A percentile compares a stretch with the other conserved stretches of the same genome.
These are phyloP conservation scores for Euura saliciscinereae DNA, from an alignment of 1,140 invertebrate species.

Conservation along the genomic window DNA sequence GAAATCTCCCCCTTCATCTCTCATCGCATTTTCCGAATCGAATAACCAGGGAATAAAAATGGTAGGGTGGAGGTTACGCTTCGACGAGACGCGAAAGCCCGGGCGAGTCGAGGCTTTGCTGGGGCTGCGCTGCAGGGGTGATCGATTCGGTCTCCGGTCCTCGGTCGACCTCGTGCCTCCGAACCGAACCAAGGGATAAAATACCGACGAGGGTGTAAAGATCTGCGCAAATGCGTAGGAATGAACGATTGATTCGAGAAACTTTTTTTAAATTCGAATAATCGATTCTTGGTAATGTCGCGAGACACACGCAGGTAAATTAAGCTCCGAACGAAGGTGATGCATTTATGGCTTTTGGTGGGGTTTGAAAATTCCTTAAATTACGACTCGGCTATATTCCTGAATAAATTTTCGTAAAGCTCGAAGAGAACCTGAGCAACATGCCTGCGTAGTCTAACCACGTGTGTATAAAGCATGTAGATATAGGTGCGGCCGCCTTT, in stretches of 20 bases:
- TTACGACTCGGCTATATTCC: too few relatives aligned
- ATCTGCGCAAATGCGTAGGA: not conserved
- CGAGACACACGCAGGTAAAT: not conserved
- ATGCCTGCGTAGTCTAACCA: not conserved
- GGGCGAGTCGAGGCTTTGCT: not conserved
- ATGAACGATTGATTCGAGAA: too few relatives aligned
- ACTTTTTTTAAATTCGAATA: not conserved
- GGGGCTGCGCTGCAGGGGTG: conserved; percentile 18
- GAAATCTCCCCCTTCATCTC: too few relatives aligned
- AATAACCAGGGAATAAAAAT: not conserved
- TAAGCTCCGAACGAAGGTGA: not conserved
- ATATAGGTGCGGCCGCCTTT: conserved; percentile 34
- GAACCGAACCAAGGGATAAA: too few relatives aligned
- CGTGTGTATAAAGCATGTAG: not conserved
- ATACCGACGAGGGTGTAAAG: not conserved
- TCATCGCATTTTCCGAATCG: too few relatives aligned
- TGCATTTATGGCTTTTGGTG: too few relatives aligned
- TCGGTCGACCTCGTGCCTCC: conserved; percentile 23
- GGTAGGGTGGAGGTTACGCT: not conserved
- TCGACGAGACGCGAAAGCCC: not conserved
- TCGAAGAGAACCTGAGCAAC: not conserved
- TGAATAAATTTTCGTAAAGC: not conserved
- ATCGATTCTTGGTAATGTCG: not conserved
- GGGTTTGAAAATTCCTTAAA: too few relatives aligned
- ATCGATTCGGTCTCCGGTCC: conserved; percentile 38